Evolutionary conservation across 2,113 vertebrate genomes (phyloP), one percentile per base, ranked within the genome.

Genomic region (Chionis minor): DNA sequence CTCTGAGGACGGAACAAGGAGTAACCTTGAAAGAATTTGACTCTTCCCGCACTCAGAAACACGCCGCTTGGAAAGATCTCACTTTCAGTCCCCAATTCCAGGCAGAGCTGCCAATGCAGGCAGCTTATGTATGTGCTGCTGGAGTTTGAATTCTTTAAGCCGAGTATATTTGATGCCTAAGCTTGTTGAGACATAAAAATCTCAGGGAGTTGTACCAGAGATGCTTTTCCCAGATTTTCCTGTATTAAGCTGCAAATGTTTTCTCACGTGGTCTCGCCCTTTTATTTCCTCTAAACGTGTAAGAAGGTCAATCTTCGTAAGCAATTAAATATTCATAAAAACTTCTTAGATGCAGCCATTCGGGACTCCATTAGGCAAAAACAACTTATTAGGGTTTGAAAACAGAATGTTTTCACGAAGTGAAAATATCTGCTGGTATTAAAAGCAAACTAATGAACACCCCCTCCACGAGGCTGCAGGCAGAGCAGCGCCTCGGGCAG

Each of bases 291-390:
- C 63, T 88, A 73, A 88, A 90, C 5, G 79, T 83, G 47, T 66
- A 91, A 94, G 90, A 90, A 94, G 90, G 88, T 92, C 72, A 55
- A 82, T 38, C 56, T 86, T 67, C 95, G 35, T 19, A 78, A 86
- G 72, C 20, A 15, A 93, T 92, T 7, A 92, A 94, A 96, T 79
- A 96, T 92, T 93, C 85, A 95, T 91, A 44, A 81, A 86, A 83
- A 24, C 81, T 74, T 83, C 94, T 86, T 6, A 72, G 96, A 88
- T 42, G 69, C 65, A 67, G 83, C 35, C 95, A 81, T 55, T 23
- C 59, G 95, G 85, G 94, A 92, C 44, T 45, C 86, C 65, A 93
- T 59, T 86, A 92, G 51, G 92, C 79, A 94, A 92, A 94, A 73
- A 2, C 71, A 93, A 72, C 75, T 89, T 93, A 55, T 71, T 27